Base-by-base conservation (phyloP, 2,797 vertebrate genomes). In the Gymnoscopelus microlampas region DNA sequence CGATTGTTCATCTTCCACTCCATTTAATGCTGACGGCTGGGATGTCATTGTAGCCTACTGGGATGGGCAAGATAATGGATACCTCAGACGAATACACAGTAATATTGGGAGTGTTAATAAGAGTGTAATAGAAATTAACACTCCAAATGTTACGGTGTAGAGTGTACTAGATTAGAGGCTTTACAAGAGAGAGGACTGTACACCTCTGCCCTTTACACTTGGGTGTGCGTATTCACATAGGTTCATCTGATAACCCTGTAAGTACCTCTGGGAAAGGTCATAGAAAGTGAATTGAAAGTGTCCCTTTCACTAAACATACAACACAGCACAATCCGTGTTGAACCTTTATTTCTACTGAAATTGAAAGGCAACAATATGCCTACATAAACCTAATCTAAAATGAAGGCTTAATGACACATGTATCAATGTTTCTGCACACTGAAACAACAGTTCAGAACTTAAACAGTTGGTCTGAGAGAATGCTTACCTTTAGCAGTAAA, bases 1-100 rank as follows among this genome's bases (percentile, higher is more conserved):
- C 4, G 3, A 35, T 54, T 58, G 53, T 72, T 39, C 53, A 58
- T 79, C 19, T 66, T 32, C 24, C 7, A 60, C n/a, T 80, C 5
- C 48, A n/a, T 71, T 14, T 5, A 7, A 53, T 50, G 23, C 29
- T 32, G 50, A 71, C 23, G 26, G 9, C n/a, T 26, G 39, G 64
- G 15, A 3, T 14, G 23, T 7, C 59, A 11, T 14, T 54, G 55
- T 29, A 24, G 49, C 48, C 7, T 60, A 13, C 11, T 53, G 14
- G 70, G 7, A 44, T 56, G 12, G 24, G 32, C 12, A n/a, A 44
- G 47, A 57, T 3, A 70, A 55, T 26, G 51, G 26, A 55, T 59
- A 29, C 24, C 12, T 12, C n/a, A 23, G 13, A 44, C 55, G 26
- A 12, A 26, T 13, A 29, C 15, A 11, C 51, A 14, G 32, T 60